Percentiles rank a stretch among this genome's conserved stretches.
Conservation (phyloP, 2,888 invertebrate species). For the Drosophila anomelani region DNA sequence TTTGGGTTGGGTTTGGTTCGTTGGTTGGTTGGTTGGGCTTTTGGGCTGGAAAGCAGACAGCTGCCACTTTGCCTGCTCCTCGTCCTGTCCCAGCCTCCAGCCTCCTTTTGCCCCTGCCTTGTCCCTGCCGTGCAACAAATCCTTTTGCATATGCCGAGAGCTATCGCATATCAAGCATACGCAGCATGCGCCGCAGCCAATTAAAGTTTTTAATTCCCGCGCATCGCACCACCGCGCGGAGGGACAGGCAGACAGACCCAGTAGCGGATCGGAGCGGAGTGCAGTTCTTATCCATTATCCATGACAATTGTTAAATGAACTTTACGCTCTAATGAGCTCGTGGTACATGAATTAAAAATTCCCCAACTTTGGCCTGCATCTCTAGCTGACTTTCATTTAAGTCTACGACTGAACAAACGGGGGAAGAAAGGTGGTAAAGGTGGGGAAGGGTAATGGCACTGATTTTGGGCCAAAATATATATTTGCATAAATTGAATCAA, state of each 20-base stretch:
- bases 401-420: not conserved
- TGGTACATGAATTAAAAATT: conserved; percentile 66
- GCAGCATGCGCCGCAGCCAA: conserved; percentile 75
- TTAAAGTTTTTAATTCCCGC: conserved; percentile 72
- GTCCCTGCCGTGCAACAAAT: conserved; percentile 33
- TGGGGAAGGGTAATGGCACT: not conserved
- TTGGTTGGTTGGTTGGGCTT: conserved; percentile 2
- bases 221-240: conserved; percentile 20
- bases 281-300: conserved; percentile 66
- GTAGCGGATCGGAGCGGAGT: conserved; percentile 4
- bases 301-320: conserved; percentile 77
- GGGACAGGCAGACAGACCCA: conserved; percentile 23
- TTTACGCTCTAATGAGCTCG: conserved; percentile 75
- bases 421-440: not conserved
- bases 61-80: conserved; percentile 33
- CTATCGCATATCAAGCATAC: conserved; percentile 73
- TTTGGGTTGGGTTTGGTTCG: not conserved
- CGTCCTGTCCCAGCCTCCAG: not conserved
- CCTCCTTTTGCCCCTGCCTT: not conserved
- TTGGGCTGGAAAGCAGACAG: conserved; percentile 37
- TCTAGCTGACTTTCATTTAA: conserved; percentile 39
- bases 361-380: conserved; percentile 42
- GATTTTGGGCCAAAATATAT: conserved; percentile 47
- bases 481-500: conserved; percentile 62
- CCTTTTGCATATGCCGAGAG: conserved; percentile 63